phyloP scores from a whole-genome alignment of 2,797 vertebrate genomes.

The Leptoclinus maculatus region DNA sequence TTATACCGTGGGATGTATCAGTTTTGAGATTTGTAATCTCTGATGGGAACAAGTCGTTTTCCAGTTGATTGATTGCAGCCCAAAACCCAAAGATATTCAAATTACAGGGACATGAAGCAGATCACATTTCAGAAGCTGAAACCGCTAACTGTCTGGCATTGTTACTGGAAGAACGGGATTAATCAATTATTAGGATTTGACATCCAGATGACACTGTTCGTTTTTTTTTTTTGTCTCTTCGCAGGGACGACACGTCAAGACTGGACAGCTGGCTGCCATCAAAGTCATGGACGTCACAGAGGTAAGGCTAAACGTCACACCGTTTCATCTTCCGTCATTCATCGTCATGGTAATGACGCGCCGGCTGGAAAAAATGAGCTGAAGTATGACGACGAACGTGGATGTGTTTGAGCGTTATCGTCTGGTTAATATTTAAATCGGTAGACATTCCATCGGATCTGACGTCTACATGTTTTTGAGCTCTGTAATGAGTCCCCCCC shows the following conservation, averaged over 20 bases:
- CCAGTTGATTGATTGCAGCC: background rate
- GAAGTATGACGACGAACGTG: background rate
- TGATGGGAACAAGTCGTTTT: background rate
- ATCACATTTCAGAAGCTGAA: background rate
- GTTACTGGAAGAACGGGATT: background rate
- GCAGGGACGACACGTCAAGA: slow-evolving; percentile 92
- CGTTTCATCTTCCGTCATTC: background rate
- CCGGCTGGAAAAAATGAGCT: background rate
- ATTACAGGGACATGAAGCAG: background rate
- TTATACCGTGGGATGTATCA: slow-evolving; percentile 6
- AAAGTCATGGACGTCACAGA: slow-evolving; percentile 98
- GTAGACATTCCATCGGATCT: slow-evolving; percentile 32
- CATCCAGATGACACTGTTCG: background rate
- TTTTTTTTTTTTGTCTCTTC: slow-evolving; percentile 8
- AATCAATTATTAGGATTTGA: background rate
- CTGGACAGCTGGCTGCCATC: slow-evolving; percentile 96
- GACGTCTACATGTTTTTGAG: slow-evolving; percentile 23
- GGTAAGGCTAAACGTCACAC: slow-evolving; percentile 77
- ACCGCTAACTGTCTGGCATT: background rate
- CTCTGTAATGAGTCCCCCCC: slow-evolving; percentile 23
- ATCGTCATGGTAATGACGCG: background rate
- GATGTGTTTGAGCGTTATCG: background rate
- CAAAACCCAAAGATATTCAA: background rate
- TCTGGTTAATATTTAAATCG: slow-evolving; percentile 41
- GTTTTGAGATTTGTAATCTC: slow-evolving; percentile 5